These are phyloP conservation scores for Drosophila nikananu DNA, from an alignment of 1,140 invertebrate genomes.

Conservation along the genomic window DNA sequence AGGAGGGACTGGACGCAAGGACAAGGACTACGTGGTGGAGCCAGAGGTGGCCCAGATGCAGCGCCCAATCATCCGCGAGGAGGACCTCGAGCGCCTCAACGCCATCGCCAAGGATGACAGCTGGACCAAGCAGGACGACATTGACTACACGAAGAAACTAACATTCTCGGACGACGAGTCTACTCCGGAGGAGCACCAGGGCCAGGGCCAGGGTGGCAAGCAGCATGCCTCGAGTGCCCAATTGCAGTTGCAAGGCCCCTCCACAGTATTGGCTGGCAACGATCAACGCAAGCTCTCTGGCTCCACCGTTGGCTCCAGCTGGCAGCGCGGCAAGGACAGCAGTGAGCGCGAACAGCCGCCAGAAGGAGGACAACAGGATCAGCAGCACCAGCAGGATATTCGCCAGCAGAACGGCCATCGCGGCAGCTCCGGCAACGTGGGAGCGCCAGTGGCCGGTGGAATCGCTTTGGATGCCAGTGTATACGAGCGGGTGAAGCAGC, in stretches of 20 bases:
- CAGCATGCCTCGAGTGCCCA: constrained; percentile 22
- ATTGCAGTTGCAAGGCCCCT: constrained; percentile 21
- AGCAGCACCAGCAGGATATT: constrained; percentile 50
- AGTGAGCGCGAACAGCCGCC: constrained; percentile 84
- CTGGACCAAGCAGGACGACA: constrained; percentile 96
- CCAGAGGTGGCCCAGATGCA: constrained; percentile 85
- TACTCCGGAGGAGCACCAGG: constrained; percentile 85
- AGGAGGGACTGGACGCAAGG: constrained; percentile 45
- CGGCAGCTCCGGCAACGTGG: constrained; percentile 64
- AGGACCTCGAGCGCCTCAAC: constrained; percentile 96
- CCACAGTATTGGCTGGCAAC: constrained; percentile 48
- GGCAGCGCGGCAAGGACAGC: constrained; percentile 75
- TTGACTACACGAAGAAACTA: constrained; percentile 98
- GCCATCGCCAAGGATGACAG: constrained; percentile 95
- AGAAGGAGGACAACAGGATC: constrained; percentile 42
- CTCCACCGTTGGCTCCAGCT: constrained; percentile 50
- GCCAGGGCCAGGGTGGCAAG: constrained; percentile 44
- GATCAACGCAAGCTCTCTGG: constrained; percentile 59
- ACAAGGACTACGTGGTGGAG: constrained; percentile 81
- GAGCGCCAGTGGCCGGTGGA: constrained; percentile 45
- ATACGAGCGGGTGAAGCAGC: constrained; percentile 89
- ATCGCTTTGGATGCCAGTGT: constrained; percentile 80
- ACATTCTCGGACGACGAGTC: constrained; percentile 96
- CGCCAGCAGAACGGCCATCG: constrained; percentile 84
- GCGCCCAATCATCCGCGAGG: constrained; percentile 95